Conservation (phyloP, 2,888 invertebrate genomes). For the Drosophila acutilabella region DNA sequence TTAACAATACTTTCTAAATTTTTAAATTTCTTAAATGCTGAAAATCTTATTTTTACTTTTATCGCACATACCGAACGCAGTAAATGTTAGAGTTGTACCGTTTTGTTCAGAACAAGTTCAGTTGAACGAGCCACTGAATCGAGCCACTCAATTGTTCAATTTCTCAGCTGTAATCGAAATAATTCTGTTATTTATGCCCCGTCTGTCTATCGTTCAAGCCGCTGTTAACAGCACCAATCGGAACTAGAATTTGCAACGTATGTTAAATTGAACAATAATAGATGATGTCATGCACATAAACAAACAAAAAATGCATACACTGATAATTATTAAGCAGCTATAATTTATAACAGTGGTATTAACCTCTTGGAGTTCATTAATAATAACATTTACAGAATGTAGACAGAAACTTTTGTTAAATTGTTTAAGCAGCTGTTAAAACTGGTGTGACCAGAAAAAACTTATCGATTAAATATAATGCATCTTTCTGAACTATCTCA, state of each 20-base stretch:
- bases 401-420: not conserved
- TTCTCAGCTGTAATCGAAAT: constrained; percentile 2
- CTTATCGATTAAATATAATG: not conserved
- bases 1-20: constrained; percentile 21
- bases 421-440: not conserved
- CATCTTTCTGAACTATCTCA: not conserved
- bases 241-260: constrained; percentile 6
- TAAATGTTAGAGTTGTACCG: constrained; percentile 40
- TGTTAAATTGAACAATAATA: constrained; percentile 11
- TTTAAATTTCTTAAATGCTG: constrained; percentile 10
- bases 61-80: constrained; percentile 46
- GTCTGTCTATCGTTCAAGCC: not conserved
- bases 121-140: not conserved
- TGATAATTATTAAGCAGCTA: not conserved
- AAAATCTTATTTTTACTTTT: constrained; percentile 35
- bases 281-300: constrained; percentile 16
- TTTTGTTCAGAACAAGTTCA: constrained; percentile 41
- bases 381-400: not conserved
- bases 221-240: constrained; percentile 2
- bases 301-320: not conserved
- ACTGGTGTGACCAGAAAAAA: not conserved
- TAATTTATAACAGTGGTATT: not conserved
- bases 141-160: not conserved
- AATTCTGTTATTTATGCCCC: not conserved
- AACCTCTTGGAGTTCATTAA: not conserved